Conservation (phyloP, 2,113 vertebrate genomes). For the Nestor notabilis region DNA sequence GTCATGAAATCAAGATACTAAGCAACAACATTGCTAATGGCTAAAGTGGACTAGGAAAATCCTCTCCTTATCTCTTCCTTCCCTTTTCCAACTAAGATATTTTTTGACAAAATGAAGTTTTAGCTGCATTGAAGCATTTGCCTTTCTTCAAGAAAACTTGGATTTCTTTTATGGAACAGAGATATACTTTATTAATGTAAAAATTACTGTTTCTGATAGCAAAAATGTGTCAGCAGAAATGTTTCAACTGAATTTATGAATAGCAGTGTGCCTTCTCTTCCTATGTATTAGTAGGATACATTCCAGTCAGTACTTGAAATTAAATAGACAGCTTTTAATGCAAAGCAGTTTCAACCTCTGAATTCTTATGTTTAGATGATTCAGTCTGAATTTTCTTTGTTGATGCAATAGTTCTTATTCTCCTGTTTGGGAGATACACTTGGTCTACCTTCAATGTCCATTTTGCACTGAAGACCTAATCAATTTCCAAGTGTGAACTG, state of each 20-base stretch:
- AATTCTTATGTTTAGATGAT: neutral
- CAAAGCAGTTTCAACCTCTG: neutral
- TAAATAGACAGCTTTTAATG: neutral
- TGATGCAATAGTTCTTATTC: neutral
- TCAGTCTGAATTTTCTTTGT: neutral
- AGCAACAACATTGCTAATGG: neutral
- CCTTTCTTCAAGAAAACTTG: neutral
- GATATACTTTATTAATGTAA: neutral
- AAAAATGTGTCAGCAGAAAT: neutral
- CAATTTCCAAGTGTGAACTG: neutral
- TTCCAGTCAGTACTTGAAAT: neutral
- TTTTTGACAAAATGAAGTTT: neutral
- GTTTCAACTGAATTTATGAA: neutral
- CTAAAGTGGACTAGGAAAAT: neutral
- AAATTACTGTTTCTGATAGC: neutral
- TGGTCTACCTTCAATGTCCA: neutral
- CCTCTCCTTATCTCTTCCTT: neutral
- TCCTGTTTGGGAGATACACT: neutral
- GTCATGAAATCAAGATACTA: slow-evolving; percentile 6
- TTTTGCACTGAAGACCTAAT: neutral
- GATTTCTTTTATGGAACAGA: neutral
- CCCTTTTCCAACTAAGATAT: neutral
- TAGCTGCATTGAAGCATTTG: neutral
- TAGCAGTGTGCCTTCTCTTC: neutral
- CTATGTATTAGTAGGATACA: neutral